Evolutionary conservation across 2,113 vertebrate genomes (phyloP).

Genomic region (Dasypus novemcinctus): DNA sequence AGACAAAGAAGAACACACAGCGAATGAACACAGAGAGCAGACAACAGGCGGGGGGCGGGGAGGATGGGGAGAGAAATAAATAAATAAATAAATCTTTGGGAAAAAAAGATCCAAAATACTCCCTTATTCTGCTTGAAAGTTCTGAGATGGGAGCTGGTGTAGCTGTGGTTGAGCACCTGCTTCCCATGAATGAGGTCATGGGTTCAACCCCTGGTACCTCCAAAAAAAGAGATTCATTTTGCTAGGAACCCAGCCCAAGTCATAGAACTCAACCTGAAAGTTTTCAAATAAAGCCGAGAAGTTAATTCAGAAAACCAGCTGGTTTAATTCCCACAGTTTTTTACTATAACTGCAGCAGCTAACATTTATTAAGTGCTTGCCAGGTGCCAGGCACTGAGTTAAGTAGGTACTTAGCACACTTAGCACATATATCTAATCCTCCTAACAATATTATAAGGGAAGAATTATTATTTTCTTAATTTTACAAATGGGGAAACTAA

Average conservation of each 20-base stretch:
- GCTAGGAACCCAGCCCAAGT: neutral
- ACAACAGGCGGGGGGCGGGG: too few relatives aligned
- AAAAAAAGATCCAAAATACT: too few relatives aligned
- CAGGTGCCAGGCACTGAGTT: neutral
- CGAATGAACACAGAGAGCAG: too few relatives aligned
- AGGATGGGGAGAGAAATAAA: too few relatives aligned
- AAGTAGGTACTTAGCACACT: neutral
- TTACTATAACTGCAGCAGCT: neutral
- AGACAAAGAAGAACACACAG: too few relatives aligned
- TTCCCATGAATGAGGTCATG: too few relatives aligned
- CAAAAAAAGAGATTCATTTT: neutral
- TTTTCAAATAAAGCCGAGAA: neutral
- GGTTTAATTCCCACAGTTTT: neutral
- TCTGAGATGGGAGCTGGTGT: neutral
- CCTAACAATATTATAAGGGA: neutral
- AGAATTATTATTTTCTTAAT: neutral
- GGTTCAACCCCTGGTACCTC: too few relatives aligned
- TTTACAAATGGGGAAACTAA: slow-evolving; percentile 8
- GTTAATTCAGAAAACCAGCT: neutral
- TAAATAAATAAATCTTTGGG: too few relatives aligned
- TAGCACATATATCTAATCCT: neutral
- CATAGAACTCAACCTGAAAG: neutral
- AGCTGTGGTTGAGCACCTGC: too few relatives aligned
- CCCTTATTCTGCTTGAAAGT: neutral
- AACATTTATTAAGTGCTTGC: neutral